Evolutionary conservation across 1,140 invertebrate species (phyloP).

Genomic region (Drosophila burlai): DNA sequence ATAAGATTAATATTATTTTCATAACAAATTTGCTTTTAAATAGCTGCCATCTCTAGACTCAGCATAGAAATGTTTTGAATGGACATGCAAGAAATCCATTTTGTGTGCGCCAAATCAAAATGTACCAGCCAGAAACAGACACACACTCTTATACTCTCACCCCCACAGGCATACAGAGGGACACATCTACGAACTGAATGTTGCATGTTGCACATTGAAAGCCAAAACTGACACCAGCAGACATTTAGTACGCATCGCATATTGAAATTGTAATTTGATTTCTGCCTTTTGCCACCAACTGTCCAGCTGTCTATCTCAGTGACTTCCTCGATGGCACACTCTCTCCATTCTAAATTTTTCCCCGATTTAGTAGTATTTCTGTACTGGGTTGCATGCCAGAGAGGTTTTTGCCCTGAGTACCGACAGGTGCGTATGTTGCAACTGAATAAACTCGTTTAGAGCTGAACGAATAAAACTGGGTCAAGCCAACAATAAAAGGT

Average conservation of each 20-base stretch:
- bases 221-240: slow-evolving; percentile 73
- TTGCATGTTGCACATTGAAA: slow-evolving; percentile 77
- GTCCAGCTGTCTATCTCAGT: slow-evolving; percentile 54
- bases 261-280: slow-evolving; percentile 84
- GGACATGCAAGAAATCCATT: slow-evolving; percentile 73
- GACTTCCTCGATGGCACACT: slow-evolving; percentile 14
- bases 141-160: slow-evolving; percentile 16
- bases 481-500: slow-evolving; percentile 7
- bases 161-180: slow-evolving; percentile 1
- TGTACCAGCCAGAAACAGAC: slow-evolving; percentile 44
- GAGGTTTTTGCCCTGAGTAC: slow-evolving; percentile 35
- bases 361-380: slow-evolving; percentile 19
- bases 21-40: neutral
- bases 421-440: slow-evolving; percentile 33
- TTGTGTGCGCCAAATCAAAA: slow-evolving; percentile 74
- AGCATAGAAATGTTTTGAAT: slow-evolving; percentile 51
- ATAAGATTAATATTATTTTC: no score
- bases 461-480: slow-evolving; percentile 18
- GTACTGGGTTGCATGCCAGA: slow-evolving; percentile 16
- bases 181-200: slow-evolving; percentile 55
- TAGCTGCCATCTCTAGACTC: slow-evolving; percentile 21
- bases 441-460: slow-evolving; percentile 14
- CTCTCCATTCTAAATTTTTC: slow-evolving; percentile 1
- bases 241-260: slow-evolving; percentile 81
- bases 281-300: slow-evolving; percentile 76